Conservation (phyloP, 2,797 vertebrate genomes). For the Anguilla obscura region DNA sequence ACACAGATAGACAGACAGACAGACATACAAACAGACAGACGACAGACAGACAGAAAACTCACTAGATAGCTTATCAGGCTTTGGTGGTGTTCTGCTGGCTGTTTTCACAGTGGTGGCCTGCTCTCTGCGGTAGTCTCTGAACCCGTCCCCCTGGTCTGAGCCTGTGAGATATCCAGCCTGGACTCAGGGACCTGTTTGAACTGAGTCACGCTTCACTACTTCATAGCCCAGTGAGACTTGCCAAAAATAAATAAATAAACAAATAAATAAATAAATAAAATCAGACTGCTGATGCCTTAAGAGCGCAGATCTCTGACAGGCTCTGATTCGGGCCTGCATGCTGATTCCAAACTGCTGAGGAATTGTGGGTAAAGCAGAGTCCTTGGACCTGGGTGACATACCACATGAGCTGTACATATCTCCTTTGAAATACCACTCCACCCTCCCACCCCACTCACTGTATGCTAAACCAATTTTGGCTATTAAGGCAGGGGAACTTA, state of each 20-base stretch:
- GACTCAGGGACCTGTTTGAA: conserved; percentile 33
- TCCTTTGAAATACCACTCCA: background rate
- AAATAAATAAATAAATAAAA: conserved; percentile 22
- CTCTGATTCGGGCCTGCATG: conserved; percentile 40
- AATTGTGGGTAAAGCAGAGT: conserved; percentile 23
- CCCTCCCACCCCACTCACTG: background rate
- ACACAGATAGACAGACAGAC: background rate
- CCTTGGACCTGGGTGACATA: conserved; percentile 16
- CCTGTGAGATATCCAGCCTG: conserved; percentile 9
- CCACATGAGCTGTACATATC: background rate
- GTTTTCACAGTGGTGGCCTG: background rate
- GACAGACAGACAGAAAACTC: background rate
- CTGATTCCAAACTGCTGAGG: conserved; percentile 42
- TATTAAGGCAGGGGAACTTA: background rate
- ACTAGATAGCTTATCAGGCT: background rate
- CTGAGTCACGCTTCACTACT: conserved; percentile 38
- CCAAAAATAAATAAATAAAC: conserved; percentile 17
- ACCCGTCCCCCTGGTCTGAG: conserved; percentile 8
- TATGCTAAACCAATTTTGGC: background rate
- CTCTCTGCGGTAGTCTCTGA: background rate
- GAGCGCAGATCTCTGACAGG: conserved; percentile 41
- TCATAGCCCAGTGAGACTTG: conserved; percentile 30
- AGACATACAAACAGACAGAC: background rate
- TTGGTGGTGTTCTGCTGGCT: background rate
- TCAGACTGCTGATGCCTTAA: conserved; percentile 33